Evolutionary conservation across 2,888 invertebrate species (phyloP), one percentile per base, ranked within the genome.

Genomic region (Ypsolopha scabrella): DNA sequence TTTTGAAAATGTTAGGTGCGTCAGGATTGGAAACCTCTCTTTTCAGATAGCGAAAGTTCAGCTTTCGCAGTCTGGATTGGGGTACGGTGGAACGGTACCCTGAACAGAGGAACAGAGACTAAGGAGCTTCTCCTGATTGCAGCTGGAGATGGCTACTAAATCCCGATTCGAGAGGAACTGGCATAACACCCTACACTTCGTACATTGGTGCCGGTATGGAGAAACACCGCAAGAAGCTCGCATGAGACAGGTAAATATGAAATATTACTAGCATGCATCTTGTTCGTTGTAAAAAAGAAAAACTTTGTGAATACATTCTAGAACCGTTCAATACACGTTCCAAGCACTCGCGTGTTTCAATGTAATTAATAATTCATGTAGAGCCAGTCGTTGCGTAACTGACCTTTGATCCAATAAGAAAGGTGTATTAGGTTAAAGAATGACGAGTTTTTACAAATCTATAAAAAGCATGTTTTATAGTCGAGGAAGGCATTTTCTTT

Each of bases 161-260:
- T 87, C 87, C 69, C 80, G 87, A 66, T 89, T 88, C 76, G 87
- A 88, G 79, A 80, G 87, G 64, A 89, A 89, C 70, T 90, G 90
- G 89, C 91, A 87, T 80, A 92, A 89, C 85, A 90, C 88, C 70
- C 90, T 89, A 80, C 90, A 82, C 85, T 90, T 90, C 77, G 88
- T 89, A 59, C 89, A 91, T 72, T 92, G 91, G 90, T 91, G 92
- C 75, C 88, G 92, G 58, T 92, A 92, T 62, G 92, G 91, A 53
- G 89, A 89, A 71, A 88, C 90, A 49, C 90, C 90, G 64, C 89
- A 90, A 70, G 90, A 90, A 75, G 89, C 90, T 77, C 88, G 90
- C 68, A 89, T 90, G 80, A 88, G 90, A 86, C 90, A 91, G 89
- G 92, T 91, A 88, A 87, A 72, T 65, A 56, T 51, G 39, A 14